Evolutionary conservation across 2,888 invertebrate genomes (phyloP), one percentile per base, ranked within the genome.

Genomic region (Pachydiplax longipennis): DNA sequence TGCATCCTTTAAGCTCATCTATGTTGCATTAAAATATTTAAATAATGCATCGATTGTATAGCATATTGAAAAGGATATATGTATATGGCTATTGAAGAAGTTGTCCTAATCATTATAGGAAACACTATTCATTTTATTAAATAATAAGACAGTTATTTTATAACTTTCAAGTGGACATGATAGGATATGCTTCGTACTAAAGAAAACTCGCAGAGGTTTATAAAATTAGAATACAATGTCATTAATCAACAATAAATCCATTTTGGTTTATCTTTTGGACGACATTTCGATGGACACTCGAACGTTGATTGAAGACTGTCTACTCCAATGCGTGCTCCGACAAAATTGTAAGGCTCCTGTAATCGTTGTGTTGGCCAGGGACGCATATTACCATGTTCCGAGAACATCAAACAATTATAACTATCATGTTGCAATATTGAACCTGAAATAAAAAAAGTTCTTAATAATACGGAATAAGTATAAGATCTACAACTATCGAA

Each of bases 341-440:
- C 91, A 83, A 91, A 91, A 48, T 91, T 91, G 31, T 81, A 90
- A 6, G 58, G 44, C 35, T 4, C 10, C 13, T 81, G n/a, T 2
- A 31, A 22, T 15, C 80, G 35, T 31, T 44, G 35, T 31, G 48
- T 80, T 90, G 80, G 80, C 80, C 80, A 90, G 18, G 80, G n/a
- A 31, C 80, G 2, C 25, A 90, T 40, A 37, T 80, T 80, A 5
- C 61, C 35, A 65, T 87, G 35, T 37, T 65, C 53, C 1, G 58
- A 53, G 53, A 61, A 87, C 31, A n/a, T 4, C 0, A 4, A 4
- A 12, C 87, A 87, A 31, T n/a, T n/a, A 35, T 65, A 87, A 35
- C 90, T 90, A 48, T 90, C 90, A 80, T 90, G 90, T 15, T 90
- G 90, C 80, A 80, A 25, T 48, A 80, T n/a, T 22, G 53, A 80